Conservation (phyloP, 2,113 vertebrate genomes). For the Rhea pennata region DNA sequence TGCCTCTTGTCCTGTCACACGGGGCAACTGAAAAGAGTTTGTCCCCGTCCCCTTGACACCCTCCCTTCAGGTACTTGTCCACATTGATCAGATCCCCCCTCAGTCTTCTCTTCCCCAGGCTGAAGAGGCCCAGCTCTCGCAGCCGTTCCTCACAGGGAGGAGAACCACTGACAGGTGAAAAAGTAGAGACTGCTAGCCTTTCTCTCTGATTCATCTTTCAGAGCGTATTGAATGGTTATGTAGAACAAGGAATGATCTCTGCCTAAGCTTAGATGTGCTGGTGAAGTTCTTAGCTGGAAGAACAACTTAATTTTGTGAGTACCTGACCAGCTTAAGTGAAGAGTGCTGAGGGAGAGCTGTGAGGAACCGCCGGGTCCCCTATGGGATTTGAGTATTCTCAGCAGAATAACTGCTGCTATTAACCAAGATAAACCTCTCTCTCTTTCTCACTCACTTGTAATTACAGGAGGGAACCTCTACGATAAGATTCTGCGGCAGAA, state of each 20-base stretch:
- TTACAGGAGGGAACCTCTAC: slow-evolving; percentile 94
- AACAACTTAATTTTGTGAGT: background rate
- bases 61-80: too few species aligned
- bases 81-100: too few species aligned
- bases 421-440: slow-evolving; percentile 7
- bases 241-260: background rate
- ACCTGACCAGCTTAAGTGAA: background rate
- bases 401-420: background rate
- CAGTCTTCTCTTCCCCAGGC: too few species aligned
- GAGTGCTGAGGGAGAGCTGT: background rate
- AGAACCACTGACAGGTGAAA: background rate
- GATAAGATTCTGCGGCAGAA: slow-evolving; percentile 96
- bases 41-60: too few species aligned
- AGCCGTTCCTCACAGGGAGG: too few species aligned
- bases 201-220: background rate
- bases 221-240: background rate
- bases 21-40: too few species aligned
- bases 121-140: too few species aligned
- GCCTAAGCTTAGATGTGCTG: background rate
- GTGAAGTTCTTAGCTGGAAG: background rate
- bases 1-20: too few species aligned
- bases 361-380: background rate
- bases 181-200: background rate
- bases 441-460: slow-evolving; percentile 45
- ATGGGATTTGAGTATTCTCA: background rate